These are phyloP conservation scores for Holacanthella duospinosa DNA, from an alignment of 2,888 invertebrate species.

Conservation along the genomic window DNA sequence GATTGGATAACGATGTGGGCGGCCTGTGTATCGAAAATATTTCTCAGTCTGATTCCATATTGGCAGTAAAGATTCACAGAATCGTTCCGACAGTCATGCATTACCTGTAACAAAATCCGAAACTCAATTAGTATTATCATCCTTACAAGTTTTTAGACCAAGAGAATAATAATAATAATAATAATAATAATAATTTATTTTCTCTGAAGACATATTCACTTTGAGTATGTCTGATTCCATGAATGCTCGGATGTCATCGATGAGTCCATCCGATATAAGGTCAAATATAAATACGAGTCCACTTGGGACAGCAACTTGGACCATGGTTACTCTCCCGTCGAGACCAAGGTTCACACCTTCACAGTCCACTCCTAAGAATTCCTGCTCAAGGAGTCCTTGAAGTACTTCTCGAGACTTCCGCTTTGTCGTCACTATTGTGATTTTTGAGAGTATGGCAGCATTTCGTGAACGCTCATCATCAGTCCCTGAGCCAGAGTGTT, in stretches of 20 bases:
- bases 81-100: constrained; percentile 86
- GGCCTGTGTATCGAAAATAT: constrained; percentile 84
- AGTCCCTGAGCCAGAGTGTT: too few species aligned
- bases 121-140: neutral
- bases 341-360: constrained; percentile 82
- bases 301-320: constrained; percentile 59
- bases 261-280: constrained; percentile 63
- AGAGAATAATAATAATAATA: neutral
- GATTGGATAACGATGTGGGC: constrained; percentile 87
- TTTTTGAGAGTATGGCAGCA: constrained; percentile 6
- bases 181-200: constrained; percentile 3
- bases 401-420: constrained; percentile 41
- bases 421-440: constrained; percentile 25
- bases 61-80: constrained; percentile 77
- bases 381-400: constrained; percentile 56
- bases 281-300: constrained; percentile 81
- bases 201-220: too few species aligned
- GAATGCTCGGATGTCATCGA: constrained; percentile 66
- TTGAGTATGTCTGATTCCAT: constrained; percentile 75
- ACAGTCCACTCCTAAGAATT: constrained; percentile 57
- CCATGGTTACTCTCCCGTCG: constrained; percentile 74
- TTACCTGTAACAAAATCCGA: constrained; percentile 48
- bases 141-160: neutral
- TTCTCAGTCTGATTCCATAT: constrained; percentile 67
- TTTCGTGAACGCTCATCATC: neutral